phyloP scores from a whole-genome alignment of 2,113 vertebrate genomes.

The Ondatra zibethicus region DNA sequence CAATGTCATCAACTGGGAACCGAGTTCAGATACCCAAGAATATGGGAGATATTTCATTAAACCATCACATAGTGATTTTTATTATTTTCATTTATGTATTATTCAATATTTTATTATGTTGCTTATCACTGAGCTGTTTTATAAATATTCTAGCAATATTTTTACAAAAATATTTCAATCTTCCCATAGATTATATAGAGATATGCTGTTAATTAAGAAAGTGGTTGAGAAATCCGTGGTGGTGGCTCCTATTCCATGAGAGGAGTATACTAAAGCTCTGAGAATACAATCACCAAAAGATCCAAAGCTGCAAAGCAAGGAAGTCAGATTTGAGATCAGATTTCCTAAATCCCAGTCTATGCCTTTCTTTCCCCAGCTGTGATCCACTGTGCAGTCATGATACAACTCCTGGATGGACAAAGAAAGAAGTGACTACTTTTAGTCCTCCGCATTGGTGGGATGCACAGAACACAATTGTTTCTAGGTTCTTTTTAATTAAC shows the following conservation, averaged over 20 bases:
- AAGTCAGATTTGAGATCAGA: not conserved
- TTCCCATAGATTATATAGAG: not conserved
- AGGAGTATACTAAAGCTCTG: not conserved
- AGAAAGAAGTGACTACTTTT: not conserved
- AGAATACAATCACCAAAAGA: not conserved
- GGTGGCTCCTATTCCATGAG: not conserved
- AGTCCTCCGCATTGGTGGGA: not conserved
- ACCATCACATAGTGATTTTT: not conserved
- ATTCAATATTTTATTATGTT: conserved; percentile 18
- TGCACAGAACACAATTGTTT: conserved; percentile 26
- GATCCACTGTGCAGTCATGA: not conserved
- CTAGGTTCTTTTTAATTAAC: conserved; percentile 54
- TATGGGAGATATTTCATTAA: not conserved
- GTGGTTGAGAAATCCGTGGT: not conserved
- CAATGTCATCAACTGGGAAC: not conserved
- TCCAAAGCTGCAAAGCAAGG: not conserved
- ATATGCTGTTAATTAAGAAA: not conserved
- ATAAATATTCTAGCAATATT: not conserved
- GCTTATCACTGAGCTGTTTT: not conserved
- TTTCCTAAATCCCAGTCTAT: not conserved
- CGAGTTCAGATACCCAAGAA: not conserved
- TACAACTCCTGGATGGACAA: not conserved
- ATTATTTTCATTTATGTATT: not conserved
- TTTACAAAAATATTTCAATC: conserved; percentile 27
- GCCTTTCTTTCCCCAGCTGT: not conserved